Evolutionary conservation across 2,888 invertebrate genomes (phyloP), one percentile per base, ranked within the genome.

Genomic region (Lysandra coridon): DNA sequence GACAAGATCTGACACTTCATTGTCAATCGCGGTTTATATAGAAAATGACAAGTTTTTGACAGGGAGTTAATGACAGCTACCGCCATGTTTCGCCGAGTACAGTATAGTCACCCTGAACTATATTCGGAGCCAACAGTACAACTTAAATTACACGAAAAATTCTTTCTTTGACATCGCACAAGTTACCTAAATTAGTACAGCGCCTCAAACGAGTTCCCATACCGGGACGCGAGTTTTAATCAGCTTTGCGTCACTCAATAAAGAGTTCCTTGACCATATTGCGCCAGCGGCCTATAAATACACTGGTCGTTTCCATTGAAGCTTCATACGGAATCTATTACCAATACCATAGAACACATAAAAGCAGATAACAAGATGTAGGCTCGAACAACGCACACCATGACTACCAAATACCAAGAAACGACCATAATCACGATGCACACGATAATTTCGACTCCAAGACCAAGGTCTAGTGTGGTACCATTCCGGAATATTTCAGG

Each of bases 261-360:
- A 69, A 69, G 69, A 69, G 69, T 37, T 69, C 69, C 69, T 69
- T 69, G 69, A 69, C 69, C 69, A 69, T 33, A 69, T 37, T 69
- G 69, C 37, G 69, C 69, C 69, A 69, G 12, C 69, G 17, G 4
- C 33, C 69, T 69, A 69, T 69, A 69, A 69, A 69, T 69, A 69
- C 69, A 69, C 33, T 33, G 69, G 69, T 17, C 37, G 37, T 14
- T 37, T 69, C 69, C 69, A 69, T 69, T 37, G 69, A 37, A 12
- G 69, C 69, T 69, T 33, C 37, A 69, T 33, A 64, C 30, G 64
- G 4, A 64, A 69, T 12, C 64, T 14, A 69, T 69, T 57, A 57
- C 57, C 69, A 33, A 14, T 57, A 57, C 57, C 69, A 33, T 33
- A 69, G 64, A 30, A 7, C 7, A 62, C 2, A 30, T 23, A 10